Conservation (phyloP, 2,888 invertebrate species). For the Synanthedon formicaeformis region DNA sequence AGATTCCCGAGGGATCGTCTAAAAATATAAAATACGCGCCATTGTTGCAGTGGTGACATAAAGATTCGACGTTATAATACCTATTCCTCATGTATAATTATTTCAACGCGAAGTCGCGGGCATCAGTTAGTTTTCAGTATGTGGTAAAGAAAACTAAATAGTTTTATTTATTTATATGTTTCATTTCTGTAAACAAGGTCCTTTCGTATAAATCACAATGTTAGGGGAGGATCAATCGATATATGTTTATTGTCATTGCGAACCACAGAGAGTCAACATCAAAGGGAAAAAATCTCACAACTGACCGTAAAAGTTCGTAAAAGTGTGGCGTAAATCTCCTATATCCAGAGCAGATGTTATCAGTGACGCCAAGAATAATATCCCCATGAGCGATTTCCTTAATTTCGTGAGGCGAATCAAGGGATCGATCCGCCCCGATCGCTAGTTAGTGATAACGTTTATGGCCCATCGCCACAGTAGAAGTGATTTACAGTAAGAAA, state of each 20-base stretch:
- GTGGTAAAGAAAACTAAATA: no score
- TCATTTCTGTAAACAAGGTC: no score
- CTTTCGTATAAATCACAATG: no score
- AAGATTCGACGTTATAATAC: no score
- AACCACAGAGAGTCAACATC: neutral
- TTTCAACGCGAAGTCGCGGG: no score
- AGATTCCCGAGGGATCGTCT: no score
- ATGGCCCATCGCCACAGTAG: slow-evolving; percentile 48
- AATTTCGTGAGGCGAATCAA: slow-evolving; percentile 67
- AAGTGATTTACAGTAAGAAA: neutral
- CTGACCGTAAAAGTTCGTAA: slow-evolving; percentile 27
- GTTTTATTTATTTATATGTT: no score
- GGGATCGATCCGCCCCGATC: slow-evolving; percentile 66
- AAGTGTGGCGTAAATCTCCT: slow-evolving; percentile 35
- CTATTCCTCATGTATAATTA: no score
- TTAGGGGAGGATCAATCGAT: neutral
- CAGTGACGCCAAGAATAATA: slow-evolving; percentile 48
- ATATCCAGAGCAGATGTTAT: slow-evolving; percentile 36
- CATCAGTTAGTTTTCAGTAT: no score
- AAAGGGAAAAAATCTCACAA: slow-evolving; percentile 11
- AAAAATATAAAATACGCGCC: no score
- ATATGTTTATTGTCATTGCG: neutral
- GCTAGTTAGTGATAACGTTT: slow-evolving; percentile 64
- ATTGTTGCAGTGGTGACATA: no score
- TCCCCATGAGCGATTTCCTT: slow-evolving; percentile 70